Conservation (phyloP, 2,888 invertebrate genomes). For the Actias luna region DNA sequence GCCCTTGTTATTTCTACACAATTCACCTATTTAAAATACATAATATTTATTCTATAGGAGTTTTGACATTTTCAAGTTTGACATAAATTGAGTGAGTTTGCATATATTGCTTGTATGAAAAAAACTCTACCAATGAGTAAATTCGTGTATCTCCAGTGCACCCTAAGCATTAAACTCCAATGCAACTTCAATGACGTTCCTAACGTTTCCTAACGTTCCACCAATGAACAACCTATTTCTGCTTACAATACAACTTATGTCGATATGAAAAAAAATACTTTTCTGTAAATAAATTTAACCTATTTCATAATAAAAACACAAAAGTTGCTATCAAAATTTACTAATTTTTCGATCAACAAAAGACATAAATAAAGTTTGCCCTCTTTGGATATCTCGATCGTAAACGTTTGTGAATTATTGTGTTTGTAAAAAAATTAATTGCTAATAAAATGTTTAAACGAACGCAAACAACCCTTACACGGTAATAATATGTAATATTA, state of each 20-base stretch:
- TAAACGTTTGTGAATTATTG: background rate
- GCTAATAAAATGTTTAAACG: background rate
- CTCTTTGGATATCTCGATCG: background rate
- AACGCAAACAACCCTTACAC: background rate
- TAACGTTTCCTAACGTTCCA: too few relatives aligned
- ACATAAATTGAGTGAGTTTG: too few relatives aligned
- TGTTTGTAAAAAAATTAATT: background rate
- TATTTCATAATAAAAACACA: background rate
- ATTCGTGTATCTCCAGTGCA: too few relatives aligned
- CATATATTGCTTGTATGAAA: too few relatives aligned
- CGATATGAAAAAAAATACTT: too few relatives aligned
- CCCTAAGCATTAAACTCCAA: too few relatives aligned
- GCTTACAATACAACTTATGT: too few relatives aligned
- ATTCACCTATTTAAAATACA: background rate
- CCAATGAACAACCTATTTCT: too few relatives aligned
- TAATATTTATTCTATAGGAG: too few relatives aligned
- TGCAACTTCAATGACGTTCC: too few relatives aligned
- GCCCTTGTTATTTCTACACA: background rate
- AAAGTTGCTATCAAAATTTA: background rate
- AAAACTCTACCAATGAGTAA: too few relatives aligned
- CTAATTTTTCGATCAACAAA: background rate
- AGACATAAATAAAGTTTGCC: background rate
- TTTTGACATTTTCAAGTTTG: too few relatives aligned
- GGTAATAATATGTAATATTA: background rate
- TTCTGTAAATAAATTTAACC: background rate